Conservation (phyloP, 1,140 invertebrate genomes). For the Drosophila navojoa region DNA sequence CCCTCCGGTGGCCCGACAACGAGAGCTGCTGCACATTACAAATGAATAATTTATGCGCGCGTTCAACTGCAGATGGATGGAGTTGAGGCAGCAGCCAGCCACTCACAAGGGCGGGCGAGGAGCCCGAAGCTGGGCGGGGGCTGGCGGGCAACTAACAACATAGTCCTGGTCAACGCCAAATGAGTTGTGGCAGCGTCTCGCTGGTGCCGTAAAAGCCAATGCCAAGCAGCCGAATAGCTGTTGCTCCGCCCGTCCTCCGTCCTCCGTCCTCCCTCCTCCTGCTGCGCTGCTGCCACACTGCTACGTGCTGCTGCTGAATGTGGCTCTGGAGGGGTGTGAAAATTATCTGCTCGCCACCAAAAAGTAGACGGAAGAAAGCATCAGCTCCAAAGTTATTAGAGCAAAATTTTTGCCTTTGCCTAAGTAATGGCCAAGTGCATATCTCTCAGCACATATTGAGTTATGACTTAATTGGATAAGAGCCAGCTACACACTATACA, state of each 20-base stretch:
- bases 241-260: conserved; percentile 45
- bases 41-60: conserved; percentile 79
- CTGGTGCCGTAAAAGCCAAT: conserved; percentile 68
- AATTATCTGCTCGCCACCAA: conserved; percentile 65
- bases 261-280: too few species aligned
- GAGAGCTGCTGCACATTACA: conserved; percentile 72
- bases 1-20: not conserved
- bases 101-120: conserved; percentile 51
- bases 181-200: conserved; percentile 74
- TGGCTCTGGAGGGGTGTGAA: conserved; percentile 53
- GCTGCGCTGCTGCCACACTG: conserved; percentile 9
- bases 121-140: conserved; percentile 20
- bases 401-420: conserved; percentile 73
- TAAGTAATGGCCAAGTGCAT: conserved; percentile 78
- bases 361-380: conserved; percentile 62
- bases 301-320: conserved; percentile 19
- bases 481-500: conserved; percentile 47
- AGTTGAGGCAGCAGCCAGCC: conserved; percentile 40
- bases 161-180: conserved; percentile 70
- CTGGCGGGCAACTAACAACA: conserved; percentile 32
- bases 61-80: conserved; percentile 71
- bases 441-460: conserved; percentile 79
- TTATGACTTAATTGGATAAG: conserved; percentile 81
- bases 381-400: conserved; percentile 75
- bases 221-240: conserved; percentile 50